Base-by-base conservation (phyloP, 1,140 invertebrate genomes). In the Drosophila busckii region DNA sequence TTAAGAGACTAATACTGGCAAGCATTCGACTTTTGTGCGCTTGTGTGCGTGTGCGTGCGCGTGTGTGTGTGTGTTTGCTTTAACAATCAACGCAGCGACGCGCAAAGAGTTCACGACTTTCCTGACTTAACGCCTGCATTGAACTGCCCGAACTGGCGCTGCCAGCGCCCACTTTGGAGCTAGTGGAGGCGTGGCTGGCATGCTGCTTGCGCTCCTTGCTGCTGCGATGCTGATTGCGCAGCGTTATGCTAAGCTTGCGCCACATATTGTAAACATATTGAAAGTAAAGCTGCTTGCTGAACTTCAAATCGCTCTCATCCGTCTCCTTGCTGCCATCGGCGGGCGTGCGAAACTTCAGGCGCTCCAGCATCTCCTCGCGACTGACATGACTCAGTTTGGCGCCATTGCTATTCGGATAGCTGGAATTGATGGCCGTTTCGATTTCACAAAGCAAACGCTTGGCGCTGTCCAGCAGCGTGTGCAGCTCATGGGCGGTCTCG, bases 371-470 rank as follows among this genome's bases (percentile, higher is more conserved):
- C 4, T 38, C 41, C n/a, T 31, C 50, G 2, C 49, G 28, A 15
- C 65, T 71, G 4, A 85, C 34, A 2, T 48, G 53, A 5, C 25
- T 63, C 16, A 85, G 34, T 10, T 80, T 80, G 17, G 63, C 58
- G 1, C 54, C 75, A n/a, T 80, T 59, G 31, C 60, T 82, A 9
- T 62, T 45, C 2, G 84, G 84, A 9, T 71, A 68, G 2, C 71
- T 69, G 2, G 60, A 45, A 6, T 84, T 85, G 52, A 86, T 76
- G 37, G 73, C 76, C 1, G 52, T 60, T 50, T 86, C 84, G 16
- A 86, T 55, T 23, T 86, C 73, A 56, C 84, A 86, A 8, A 86
- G 67, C 35, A 80, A 40, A 3, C 44, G 37, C 1, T 62, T 38
- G 1, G 84, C 84, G 34, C 84, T 86, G 4, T 40, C 28, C 8